Evolutionary conservation across 2,797 vertebrate genomes (phyloP).

Genomic region (Micrastur ruficollis): DNA sequence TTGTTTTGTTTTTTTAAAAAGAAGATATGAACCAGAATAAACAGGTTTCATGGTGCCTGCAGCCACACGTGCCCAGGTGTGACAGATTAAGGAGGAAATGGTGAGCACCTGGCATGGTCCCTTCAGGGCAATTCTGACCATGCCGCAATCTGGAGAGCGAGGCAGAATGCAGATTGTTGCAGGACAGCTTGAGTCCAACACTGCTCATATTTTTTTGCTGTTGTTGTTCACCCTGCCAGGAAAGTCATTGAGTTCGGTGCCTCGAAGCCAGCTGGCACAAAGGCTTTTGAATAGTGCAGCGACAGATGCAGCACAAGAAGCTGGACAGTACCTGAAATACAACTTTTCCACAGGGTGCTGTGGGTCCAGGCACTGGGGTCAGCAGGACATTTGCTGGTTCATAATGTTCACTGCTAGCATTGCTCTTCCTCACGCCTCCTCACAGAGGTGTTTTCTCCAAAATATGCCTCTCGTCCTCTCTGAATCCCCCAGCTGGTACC

Average conservation of each 20-base stretch:
- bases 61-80: background rate
- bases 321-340: background rate
- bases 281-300: background rate
- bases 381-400: background rate
- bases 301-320: background rate
- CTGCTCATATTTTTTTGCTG: background rate
- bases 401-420: background rate
- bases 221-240: background rate
- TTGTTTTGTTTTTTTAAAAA: background rate
- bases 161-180: background rate
- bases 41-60: background rate
- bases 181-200: background rate
- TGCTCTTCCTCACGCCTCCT: background rate
- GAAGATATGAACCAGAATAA: background rate
- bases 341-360: background rate
- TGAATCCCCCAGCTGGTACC: background rate
- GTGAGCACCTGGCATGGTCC: background rate
- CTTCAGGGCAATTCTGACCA: background rate
- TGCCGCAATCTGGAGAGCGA: background rate
- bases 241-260: background rate
- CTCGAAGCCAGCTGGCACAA: background rate
- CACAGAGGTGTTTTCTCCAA: background rate
- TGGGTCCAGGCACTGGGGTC: background rate
- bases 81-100: background rate
- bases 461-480: rapidly evolving